Base-by-base conservation (phyloP, 2,113 vertebrate genomes). In the Spheniscus mendiculus region DNA sequence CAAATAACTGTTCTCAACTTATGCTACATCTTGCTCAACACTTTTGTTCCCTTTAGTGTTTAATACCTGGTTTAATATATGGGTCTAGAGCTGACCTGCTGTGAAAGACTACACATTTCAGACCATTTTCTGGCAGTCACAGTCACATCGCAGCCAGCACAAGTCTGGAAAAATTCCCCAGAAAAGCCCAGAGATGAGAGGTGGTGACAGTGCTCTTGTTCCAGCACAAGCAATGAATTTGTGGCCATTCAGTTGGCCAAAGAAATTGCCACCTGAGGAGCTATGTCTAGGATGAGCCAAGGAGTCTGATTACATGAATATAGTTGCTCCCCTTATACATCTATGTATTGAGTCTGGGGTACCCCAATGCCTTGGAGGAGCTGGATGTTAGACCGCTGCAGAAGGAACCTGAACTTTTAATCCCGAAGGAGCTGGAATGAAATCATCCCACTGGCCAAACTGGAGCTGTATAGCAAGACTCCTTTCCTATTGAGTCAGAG, bases 271-370 rank as follows among this genome's bases (percentile, higher is more conserved):
- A 74, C 0, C 12, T 71, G 58, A 56, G 34, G 23, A 83, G 8
- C 12, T 27, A 3, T 30, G 34, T 9, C 49, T n/a, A 73, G 34
- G 2, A 38, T 38, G 42, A 84, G 3, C 10, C 27, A 34, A 59
- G 15, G 36, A 72, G 2, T 36, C n/a, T 63, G 47, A 9, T 56
- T 23, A 45, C 11, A 18, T 26, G 44, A 34, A 29, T 55, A 11
- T 7, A 19, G 7, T 55, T 83, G 25, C 25, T 71, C 26, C 22
- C 13, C 12, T 63, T 67, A 32, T 6, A 38, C 4, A 32, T 40
- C 29, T 36, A 0, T 22, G 3, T 36, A 14, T 10, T 50, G 32
- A 15, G 23, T 56, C 15, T 9, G 12, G 61, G 4, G 7, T 59
- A 9, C 6, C 6, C 20, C 16, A 44, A 1, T 44, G 40, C 26